Evolutionary conservation across 2,797 vertebrate species (phyloP).

Genomic region (Macropus fuliginosus): DNA sequence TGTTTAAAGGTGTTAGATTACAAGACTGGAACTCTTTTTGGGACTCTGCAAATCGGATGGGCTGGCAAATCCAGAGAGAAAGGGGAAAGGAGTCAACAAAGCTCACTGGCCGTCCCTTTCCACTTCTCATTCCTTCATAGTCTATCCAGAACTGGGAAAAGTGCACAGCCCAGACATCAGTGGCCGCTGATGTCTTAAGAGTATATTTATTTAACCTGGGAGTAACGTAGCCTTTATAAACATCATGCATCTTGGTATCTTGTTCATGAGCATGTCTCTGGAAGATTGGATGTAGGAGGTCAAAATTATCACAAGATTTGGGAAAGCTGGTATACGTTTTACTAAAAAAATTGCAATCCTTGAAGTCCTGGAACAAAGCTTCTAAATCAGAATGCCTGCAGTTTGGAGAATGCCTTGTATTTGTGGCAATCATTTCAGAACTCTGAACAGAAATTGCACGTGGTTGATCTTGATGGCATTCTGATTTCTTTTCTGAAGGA

Average conservation of each 20-base stretch:
- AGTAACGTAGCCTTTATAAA: conserved; percentile 91
- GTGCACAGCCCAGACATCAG: conserved; percentile 95
- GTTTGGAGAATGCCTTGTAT: conserved; percentile 92
- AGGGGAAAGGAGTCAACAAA: conserved; percentile 98
- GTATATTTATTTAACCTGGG: conserved; percentile 89
- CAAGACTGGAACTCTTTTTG: conserved; percentile 86
- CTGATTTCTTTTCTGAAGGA: conserved; percentile 90
- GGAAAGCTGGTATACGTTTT: conserved; percentile 88
- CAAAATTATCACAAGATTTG: conserved; percentile 86
- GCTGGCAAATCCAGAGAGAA: conserved; percentile 95
- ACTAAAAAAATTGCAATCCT: conserved; percentile 92
- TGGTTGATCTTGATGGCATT: conserved; percentile 92
- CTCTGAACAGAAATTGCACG: conserved; percentile 95
- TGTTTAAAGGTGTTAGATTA: conserved; percentile 73
- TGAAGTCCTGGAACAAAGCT: conserved; percentile 94
- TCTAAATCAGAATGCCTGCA: conserved; percentile 95
- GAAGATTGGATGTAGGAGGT: conserved; percentile 92
- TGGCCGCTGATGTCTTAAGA: conserved; percentile 92
- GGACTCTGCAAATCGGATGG: conserved; percentile 88
- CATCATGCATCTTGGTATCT: conserved; percentile 94
- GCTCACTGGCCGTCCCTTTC: conserved; percentile 92
- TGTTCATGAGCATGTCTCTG: conserved; percentile 96
- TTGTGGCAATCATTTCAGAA: conserved; percentile 98
- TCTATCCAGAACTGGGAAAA: conserved; percentile 99
- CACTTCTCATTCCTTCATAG: conserved; percentile 93